Conservation (phyloP, 2,888 invertebrate genomes). For the Amiota minor region DNA sequence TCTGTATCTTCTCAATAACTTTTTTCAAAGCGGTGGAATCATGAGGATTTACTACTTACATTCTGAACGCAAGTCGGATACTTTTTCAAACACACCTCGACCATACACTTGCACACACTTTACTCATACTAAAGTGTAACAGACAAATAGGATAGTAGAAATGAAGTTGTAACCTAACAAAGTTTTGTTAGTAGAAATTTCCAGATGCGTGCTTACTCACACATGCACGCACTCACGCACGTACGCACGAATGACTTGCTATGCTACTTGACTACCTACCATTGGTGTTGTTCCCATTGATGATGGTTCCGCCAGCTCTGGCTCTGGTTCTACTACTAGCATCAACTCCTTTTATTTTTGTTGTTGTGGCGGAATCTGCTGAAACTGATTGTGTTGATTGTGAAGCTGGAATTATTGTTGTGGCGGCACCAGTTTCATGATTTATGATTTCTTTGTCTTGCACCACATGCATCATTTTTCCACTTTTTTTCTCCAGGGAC, state of each 20-base stretch:
- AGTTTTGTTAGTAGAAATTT: too few species aligned
- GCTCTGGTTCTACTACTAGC: not conserved
- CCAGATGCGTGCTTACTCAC: not conserved
- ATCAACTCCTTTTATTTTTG: not conserved
- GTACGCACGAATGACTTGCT: not conserved
- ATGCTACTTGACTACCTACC: conserved; percentile 24
- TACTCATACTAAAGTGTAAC: too few species aligned
- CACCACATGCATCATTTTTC: not conserved
- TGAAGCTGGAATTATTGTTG: not conserved
- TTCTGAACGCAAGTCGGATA: too few species aligned
- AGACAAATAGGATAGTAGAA: too few species aligned
- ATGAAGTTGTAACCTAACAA: too few species aligned
- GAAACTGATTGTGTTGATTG: too few species aligned
- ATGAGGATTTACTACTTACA: not conserved
- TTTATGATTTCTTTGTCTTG: conserved; percentile 39
- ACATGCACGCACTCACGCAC: not conserved
- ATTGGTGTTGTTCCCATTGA: conserved; percentile 11
- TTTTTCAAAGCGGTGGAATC: not conserved
- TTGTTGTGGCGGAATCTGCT: too few species aligned
- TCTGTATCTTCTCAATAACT: not conserved
- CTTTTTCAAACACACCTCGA: too few species aligned
- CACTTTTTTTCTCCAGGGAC: not conserved
- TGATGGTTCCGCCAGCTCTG: not conserved
- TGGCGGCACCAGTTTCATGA: conserved; percentile 45
- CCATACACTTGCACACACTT: too few species aligned